Base-by-base conservation (phyloP, 2,113 vertebrate genomes). In the Oncorhynchus kisutch region DNA sequence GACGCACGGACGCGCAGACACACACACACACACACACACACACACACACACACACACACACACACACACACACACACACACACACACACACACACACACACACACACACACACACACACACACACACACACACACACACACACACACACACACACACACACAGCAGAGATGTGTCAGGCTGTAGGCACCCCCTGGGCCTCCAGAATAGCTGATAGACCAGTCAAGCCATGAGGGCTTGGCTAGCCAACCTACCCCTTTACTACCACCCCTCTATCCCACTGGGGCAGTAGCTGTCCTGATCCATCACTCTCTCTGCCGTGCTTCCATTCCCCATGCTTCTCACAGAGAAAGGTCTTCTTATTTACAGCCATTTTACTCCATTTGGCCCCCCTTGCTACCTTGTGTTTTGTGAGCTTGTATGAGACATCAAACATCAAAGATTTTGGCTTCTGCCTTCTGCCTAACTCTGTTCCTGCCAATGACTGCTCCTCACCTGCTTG, bases 301-400 rank as follows among this genome's bases (percentile, higher is more conserved):
- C 67, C 16, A 39, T 45, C 31, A 71, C 9, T 62, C 76, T 71
- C 78, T 73, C 60, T 49, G 67, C 72, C 51, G 5, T 77, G 70
- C 27, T 67, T 20, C 66, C 62, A 22, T 24, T 70, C 70, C 39
- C 62, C 29, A 4, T 13, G n/a, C 66, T 24, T 70, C n/a, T n/a
- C 18, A n/a, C 34, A 57, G 13, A 51, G 22, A 24, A 18, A 1
- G 24, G 14, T 48, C 5, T n/a, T 25, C 22, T 11, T 51, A n/a
- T 27, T n/a, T 22, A 12, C 70, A 60, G 12, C 4, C 57, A 31
- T 77, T 45, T 71, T 22, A 18, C 54, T 22, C 34, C 49, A 57
- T 48, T 12, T 71, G 65, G 11, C 45, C 29, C 27, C 27, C 31
- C 48, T 73, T 45, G 29, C 11, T 39, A 5, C 20, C n/a, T 25